phyloP scores from a whole-genome alignment of 2,888 invertebrate genomes.

The Ophion ellenae region DNA sequence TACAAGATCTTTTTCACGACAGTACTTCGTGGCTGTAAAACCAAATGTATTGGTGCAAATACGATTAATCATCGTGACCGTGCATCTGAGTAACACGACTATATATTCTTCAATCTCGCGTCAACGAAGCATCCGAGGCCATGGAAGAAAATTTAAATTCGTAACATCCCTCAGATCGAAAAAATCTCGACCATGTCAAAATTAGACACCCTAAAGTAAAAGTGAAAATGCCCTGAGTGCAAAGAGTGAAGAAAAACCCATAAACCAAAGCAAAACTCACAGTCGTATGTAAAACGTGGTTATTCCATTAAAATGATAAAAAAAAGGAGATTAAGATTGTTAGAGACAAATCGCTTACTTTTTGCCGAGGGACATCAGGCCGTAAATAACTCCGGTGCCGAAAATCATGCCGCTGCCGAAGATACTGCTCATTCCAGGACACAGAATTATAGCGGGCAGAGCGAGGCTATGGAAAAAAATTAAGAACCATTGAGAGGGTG shows the following conservation, averaged over 20 bases:
- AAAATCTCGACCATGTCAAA: not conserved
- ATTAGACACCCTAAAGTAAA: conserved; percentile 4
- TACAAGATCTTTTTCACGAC: not conserved
- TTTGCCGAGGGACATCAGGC: conserved; percentile 97
- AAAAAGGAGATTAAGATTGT: conserved; percentile 40
- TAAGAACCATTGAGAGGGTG: conserved; percentile 1
- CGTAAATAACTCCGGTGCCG: conserved; percentile 94
- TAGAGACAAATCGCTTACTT: conserved; percentile 89
- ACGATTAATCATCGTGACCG: not conserved
- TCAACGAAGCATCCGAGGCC: not conserved
- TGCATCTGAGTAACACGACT: not conserved
- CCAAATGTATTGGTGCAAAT: not conserved
- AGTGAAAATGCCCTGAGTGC: conserved; percentile 52
- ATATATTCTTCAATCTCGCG: no score
- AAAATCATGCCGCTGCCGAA: conserved; percentile 96
- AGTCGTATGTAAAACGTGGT: conserved; percentile 41
- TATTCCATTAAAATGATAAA: conserved; percentile 34
- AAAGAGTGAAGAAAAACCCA: conserved; percentile 32
- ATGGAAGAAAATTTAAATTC: not conserved
- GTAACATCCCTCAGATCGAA: conserved; percentile 4
- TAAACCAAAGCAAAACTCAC: conserved; percentile 65
- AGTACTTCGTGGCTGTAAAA: not conserved
- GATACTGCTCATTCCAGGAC: conserved; percentile 90
- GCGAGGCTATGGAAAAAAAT: conserved; percentile 87
- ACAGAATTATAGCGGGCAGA: conserved; percentile 91